A percentile compares a stretch with the other conserved stretches of the same genome.
These are phyloP conservation scores for Pararge aegeria DNA, from an alignment of 1,140 invertebrate genomes.

Conservation along the genomic window DNA sequence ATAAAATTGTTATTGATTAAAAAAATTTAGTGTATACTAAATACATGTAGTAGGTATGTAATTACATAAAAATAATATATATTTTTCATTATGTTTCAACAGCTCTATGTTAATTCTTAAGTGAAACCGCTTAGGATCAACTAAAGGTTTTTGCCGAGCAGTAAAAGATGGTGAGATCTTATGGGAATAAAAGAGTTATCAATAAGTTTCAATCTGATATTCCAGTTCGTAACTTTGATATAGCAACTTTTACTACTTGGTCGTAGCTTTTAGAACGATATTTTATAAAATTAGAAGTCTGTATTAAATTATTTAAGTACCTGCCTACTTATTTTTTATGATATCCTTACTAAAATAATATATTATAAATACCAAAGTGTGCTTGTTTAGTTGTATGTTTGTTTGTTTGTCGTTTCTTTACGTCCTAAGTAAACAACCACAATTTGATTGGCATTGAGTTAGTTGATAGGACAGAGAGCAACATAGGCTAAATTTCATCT, in stretches of 20 bases:
- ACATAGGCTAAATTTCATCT: too few relatives aligned
- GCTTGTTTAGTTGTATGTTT: too few relatives aligned
- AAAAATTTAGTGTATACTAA: constrained; percentile 64
- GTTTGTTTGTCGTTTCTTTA: too few relatives aligned
- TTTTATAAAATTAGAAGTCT: background rate
- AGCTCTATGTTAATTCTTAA: constrained; percentile 55
- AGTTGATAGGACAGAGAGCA: too few relatives aligned
- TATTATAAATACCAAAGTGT: too few relatives aligned
- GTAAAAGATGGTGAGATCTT: constrained; percentile 66
- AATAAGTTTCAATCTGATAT: constrained; percentile 56
- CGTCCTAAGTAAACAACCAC: too few relatives aligned
- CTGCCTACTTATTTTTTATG: too few relatives aligned
- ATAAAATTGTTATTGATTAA: constrained; percentile 65
- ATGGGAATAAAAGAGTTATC: constrained; percentile 66
- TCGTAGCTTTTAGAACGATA: background rate
- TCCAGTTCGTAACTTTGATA: constrained; percentile 21
- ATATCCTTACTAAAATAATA: too few relatives aligned
- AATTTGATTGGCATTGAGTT: too few relatives aligned
- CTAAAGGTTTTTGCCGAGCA: constrained; percentile 54
- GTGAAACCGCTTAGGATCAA: constrained; percentile 63
- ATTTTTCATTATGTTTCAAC: constrained; percentile 45
- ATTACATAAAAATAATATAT: too few relatives aligned
- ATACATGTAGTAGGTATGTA: constrained; percentile 31
- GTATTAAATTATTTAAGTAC: too few relatives aligned
- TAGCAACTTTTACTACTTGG: constrained; percentile 19